Conservation (phyloP, 2,113 vertebrate genomes). For the Gobio gobio region DNA sequence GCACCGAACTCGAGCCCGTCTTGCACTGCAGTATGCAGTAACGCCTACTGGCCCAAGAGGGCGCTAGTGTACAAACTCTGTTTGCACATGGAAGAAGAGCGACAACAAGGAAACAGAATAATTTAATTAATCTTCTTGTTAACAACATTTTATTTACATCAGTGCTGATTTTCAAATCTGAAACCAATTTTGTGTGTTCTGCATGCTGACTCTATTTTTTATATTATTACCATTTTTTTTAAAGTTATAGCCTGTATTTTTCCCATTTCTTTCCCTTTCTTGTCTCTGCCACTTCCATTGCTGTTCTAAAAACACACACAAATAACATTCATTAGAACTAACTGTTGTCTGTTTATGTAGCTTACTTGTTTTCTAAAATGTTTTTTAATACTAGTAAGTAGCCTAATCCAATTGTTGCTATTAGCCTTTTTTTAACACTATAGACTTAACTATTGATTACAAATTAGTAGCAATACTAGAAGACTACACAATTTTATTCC, state of each 20-base stretch:
- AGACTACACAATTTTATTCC: not conserved
- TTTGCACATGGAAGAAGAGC: not conserved
- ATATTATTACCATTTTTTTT: not conserved
- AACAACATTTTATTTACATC: not conserved
- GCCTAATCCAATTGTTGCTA: not conserved
- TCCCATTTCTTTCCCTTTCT: not conserved
- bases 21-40: conserved; percentile 41
- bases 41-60: conserved; percentile 52
- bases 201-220: not conserved
- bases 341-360: not conserved
- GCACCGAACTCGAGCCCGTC: conserved; percentile 7
- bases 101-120: not conserved
- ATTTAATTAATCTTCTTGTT: not conserved
- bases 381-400: not conserved
- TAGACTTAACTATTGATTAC: not conserved
- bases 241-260: not conserved
- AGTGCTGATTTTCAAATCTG: not conserved
- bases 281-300: too few relatives aligned
- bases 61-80: conserved; percentile 49
- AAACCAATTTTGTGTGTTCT: not conserved
- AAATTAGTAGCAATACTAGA: not conserved
- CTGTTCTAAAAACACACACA: too few relatives aligned
- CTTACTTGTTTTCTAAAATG: not conserved
- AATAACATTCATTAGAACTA: not conserved
- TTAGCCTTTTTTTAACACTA: not conserved